Evolutionary conservation across 2,113 vertebrate species (phyloP).

Genomic region (Raja brachyura): DNA sequence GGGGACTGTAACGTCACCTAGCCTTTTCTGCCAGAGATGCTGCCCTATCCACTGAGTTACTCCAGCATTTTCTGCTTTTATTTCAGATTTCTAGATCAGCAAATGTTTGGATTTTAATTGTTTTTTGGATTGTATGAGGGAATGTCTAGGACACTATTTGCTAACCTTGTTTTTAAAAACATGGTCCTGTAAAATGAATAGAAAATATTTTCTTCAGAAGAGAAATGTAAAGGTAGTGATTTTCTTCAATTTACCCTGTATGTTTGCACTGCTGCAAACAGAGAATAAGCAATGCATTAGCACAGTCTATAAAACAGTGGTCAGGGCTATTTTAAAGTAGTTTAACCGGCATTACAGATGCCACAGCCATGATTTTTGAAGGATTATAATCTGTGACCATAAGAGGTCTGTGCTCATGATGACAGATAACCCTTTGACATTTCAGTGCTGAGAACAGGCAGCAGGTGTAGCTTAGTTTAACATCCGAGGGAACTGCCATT

Average conservation of each 20-base stretch:
- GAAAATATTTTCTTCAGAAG: not conserved
- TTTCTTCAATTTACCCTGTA: not conserved
- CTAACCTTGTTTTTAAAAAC: not conserved
- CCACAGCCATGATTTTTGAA: conserved; percentile 11
- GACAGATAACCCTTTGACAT: conserved; percentile 27
- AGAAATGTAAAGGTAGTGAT: not conserved
- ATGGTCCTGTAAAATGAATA: not conserved
- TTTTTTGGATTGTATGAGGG: too few relatives aligned
- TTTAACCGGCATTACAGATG: not conserved
- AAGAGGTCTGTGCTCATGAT: conserved; percentile 9
- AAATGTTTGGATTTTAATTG: too few relatives aligned
- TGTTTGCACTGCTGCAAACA: not conserved
- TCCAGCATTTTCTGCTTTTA: too few relatives aligned
- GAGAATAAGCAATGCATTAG: not conserved
- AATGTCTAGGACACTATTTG: not conserved
- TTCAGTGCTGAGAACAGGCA: not conserved
- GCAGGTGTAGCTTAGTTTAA: conserved; percentile 12
- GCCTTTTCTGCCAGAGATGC: too few relatives aligned
- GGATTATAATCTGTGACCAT: not conserved
- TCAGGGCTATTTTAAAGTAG: conserved; percentile 3
- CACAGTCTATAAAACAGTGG: not conserved
- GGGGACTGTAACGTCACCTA: too few relatives aligned
- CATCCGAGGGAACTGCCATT: not conserved
- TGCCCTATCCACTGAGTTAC: too few relatives aligned
- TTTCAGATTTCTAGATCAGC: too few relatives aligned